Evolutionary conservation across 2,797 vertebrate species (phyloP), one percentile per base, ranked within the genome.

Genomic region (Babyrousa celebensis): DNA sequence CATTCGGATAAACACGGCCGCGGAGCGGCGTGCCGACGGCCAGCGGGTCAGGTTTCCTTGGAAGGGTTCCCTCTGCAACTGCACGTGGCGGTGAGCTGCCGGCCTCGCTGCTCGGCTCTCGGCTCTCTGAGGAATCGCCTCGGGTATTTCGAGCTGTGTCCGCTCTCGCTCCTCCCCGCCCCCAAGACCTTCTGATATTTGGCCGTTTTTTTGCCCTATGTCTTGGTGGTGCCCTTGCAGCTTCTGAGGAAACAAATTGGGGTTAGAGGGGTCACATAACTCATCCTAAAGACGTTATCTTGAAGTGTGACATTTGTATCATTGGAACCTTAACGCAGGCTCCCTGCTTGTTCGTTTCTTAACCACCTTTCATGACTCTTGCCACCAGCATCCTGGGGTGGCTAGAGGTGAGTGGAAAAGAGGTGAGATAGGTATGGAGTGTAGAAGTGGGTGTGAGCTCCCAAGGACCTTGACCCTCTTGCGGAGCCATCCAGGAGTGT

Each of bases 81-180:
- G 96, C 97, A 94, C 94, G 92, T 95, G 95, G 91, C 89, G 16
- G 1, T 11, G 20, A 48, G 84, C 74, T n/a, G 68, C 87, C 9
- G 63, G 82, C 78, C 93, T 75, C 23, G 90, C 82, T 0, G 29
- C 25, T 20, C 3, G 16, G 21, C 36, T 36, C 36, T 36, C 75
- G 43, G 32, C 12, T 52, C 54, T 12, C 15, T 56, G 6, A 6
- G 43, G 86, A 32, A 84, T 11, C 43, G 62, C 27, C 89, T 95
- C n/a, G 65, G 71, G 63, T 58, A 58, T 60, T 67, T 78, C 75
- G 71, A 78, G 79, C 43, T 21, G 0, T 25, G 32, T 32, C 77
- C 84, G 85, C 36, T 43, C 79, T 52, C 23, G 11, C 32, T 32
- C 27, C 23, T 20, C 36, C 16, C 36, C 18, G 21, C 20, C 71